Evolutionary conservation across 2,888 invertebrate genomes (phyloP).

Genomic region (Pegoplata infirma): DNA sequence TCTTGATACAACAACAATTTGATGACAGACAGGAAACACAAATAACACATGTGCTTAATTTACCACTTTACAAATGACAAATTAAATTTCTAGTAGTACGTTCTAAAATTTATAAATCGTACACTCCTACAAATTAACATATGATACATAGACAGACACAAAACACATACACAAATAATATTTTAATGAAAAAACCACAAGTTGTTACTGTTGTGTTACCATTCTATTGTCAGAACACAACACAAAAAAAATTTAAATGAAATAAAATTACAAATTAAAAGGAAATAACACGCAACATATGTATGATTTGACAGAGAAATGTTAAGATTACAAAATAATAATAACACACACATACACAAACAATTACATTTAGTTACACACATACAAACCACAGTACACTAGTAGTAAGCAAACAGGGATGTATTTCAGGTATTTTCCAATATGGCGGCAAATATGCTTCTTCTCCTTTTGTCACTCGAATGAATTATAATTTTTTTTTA

Average conservation of each 20-base stretch:
- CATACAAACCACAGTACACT: no score
- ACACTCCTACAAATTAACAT: slow-evolving; percentile 15
- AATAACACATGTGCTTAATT: slow-evolving; percentile 45
- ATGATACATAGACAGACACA: not conserved
- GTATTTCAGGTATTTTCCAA: no score
- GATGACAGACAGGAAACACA: slow-evolving; percentile 45
- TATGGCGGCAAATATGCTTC: no score
- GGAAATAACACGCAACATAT: slow-evolving; percentile 43
- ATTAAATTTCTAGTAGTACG: slow-evolving; percentile 21
- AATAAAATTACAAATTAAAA: slow-evolving; percentile 37
- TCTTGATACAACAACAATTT: slow-evolving; percentile 35
- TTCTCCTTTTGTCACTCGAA: no score
- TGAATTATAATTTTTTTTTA: no score
- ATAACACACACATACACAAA: no score
- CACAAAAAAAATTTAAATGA: no score
- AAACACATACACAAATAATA: not conserved
- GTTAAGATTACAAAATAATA: not conserved
- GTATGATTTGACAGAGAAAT: slow-evolving; percentile 39
- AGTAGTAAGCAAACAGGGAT: no score
- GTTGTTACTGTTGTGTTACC: no score
- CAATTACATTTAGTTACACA: no score
- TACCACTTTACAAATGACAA: slow-evolving; percentile 51
- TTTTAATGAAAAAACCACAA: slow-evolving; percentile 34
- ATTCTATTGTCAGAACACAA: slow-evolving; percentile 32
- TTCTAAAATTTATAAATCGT: slow-evolving; percentile 5